Evolutionary conservation across 2,888 invertebrate species (phyloP).

Genomic region (Diaperis boleti): DNA sequence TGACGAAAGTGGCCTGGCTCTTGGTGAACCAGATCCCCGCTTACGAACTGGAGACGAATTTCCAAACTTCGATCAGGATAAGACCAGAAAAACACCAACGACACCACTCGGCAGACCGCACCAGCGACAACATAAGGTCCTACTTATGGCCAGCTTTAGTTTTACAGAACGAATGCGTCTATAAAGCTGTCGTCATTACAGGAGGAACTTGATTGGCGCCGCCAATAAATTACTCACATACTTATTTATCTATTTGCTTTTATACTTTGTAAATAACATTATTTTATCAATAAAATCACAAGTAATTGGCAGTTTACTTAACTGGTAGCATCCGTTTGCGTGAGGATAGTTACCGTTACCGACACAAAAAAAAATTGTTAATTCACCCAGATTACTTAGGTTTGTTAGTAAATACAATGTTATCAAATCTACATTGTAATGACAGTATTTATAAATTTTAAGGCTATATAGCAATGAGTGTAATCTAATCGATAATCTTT

Average conservation of each 20-base stretch:
- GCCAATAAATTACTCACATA: neutral
- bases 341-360: too few species aligned
- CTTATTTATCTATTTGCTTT: constrained; percentile 4
- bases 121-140: constrained; percentile 80
- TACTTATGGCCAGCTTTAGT: constrained; percentile 91
- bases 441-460: too few species aligned
- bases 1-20: constrained; percentile 90
- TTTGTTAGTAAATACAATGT: too few species aligned
- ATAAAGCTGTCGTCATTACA: constrained; percentile 88
- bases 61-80: constrained; percentile 72
- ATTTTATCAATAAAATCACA: constrained; percentile 6
- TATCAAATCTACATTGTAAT: too few species aligned
- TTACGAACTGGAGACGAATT: constrained; percentile 76
- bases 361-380: too few species aligned
- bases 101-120: constrained; percentile 81
- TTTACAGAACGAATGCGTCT: constrained; percentile 81
- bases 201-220: constrained; percentile 59
- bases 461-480: too few species aligned
- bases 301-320: neutral
- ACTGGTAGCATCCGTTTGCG: neutral
- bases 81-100: constrained; percentile 83
- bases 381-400: too few species aligned
- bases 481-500: too few species aligned
- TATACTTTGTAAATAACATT: constrained; percentile 7
- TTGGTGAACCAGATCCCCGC: constrained; percentile 81